Evolutionary conservation across 2,113 vertebrate genomes (phyloP), one percentile per base, ranked within the genome.

Genomic region (Pogona vitticeps): DNA sequence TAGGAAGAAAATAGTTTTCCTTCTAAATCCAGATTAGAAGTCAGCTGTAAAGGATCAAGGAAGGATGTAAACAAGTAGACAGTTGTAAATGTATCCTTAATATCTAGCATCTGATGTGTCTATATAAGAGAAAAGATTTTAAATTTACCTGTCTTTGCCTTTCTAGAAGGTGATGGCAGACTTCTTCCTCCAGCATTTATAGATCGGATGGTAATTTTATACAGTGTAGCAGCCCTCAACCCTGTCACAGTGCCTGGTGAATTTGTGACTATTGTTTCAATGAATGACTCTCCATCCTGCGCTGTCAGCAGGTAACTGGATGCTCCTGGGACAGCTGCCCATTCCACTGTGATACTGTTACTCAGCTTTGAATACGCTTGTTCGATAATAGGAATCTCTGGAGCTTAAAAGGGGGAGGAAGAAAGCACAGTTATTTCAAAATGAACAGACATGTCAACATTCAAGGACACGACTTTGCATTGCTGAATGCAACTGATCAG

Each of bases 331-430:
- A 97, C 97, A 0, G 94, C 88, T 9, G 87, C 93, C 95, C 98
- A 99, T 90, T 98, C 97, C 92, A 98, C 98, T 8, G 97, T 99
- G 96, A 99, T 97, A 88, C 98, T 98, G 92, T 95, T 94, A 90
- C 98, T 98, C 63, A 96, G 86, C 93, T 99, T 99, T 85, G 98
- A 99, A 94, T 98, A 98, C 65, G 96, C 97, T 89, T 97, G 93
- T 9, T 96, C 86, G 80, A 98, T 97, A 80, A 89, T 89, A 58
- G 98, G 98, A 33, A 95, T 92, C 6, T 97, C 97, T 12, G 98
- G 98, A 91, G 97, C 98, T 99, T 92, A 95, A 95, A 9, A 42
- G 58, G 36, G 33, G 28, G 23, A 20, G 26, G 23, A 63, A 36
- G 23, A 88, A 89, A 73, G 17, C 21, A 78, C 20, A 70, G 28